Conservation (phyloP, 2,888 invertebrate species). For the Mesodorylaimus sp. region DNA sequence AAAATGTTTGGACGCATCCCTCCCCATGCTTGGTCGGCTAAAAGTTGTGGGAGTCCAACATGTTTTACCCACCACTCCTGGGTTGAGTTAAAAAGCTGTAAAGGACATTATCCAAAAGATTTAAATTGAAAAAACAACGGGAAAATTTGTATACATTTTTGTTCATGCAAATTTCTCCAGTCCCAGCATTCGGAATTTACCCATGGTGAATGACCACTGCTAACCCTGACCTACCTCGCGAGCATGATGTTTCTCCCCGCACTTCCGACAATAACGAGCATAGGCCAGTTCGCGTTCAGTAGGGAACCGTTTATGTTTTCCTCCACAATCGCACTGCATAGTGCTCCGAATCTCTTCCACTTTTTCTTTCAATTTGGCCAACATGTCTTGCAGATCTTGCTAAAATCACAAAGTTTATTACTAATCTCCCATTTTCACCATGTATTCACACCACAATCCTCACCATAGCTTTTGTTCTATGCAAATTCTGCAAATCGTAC, state of each 20-base stretch:
- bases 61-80: no score
- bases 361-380: conserved; percentile 73
- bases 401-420: conserved; percentile 17
- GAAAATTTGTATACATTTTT: no score
- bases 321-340: conserved; percentile 79
- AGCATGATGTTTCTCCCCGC: conserved; percentile 28
- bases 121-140: no score
- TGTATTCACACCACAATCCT: background rate
- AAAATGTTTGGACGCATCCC: no score
- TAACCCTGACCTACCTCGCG: conserved; percentile 29
- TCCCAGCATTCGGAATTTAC: no score
- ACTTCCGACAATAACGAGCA: conserved; percentile 65
- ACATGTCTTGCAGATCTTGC: conserved; percentile 57
- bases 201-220: no score
- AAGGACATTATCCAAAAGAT: no score
- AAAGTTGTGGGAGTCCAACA: no score
- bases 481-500: conserved; percentile 20
- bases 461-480: conserved; percentile 50
- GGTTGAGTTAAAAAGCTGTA: no score
- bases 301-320: conserved; percentile 65
- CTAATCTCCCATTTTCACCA: background rate
- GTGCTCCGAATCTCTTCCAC: conserved; percentile 66
- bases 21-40: no score
- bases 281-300: conserved; percentile 73
- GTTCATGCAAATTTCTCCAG: no score